Evolutionary conservation across 1,140 invertebrate species (phyloP), one percentile per base, ranked within the genome.

Genomic region (Phymastichus coffea): DNA sequence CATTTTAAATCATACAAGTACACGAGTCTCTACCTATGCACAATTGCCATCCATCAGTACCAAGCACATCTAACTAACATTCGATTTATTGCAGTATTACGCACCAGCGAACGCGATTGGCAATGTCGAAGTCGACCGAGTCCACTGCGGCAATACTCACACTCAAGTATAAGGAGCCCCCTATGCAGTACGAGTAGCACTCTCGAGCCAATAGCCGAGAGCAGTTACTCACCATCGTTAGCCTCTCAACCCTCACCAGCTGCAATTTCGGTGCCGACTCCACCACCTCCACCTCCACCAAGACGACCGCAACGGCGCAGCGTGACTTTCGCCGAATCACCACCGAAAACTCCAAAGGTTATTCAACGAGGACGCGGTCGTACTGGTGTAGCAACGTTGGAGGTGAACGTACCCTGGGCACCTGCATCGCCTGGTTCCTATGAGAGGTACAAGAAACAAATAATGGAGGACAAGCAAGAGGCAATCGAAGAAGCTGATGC

Each of bases 61-160:
- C 30, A 33, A 33, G 30, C 14, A 33, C 6, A 33, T n/a, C n/a
- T n/a, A n/a, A n/a, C n/a, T n/a, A n/a, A n/a, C n/a, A n/a, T 8
- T 33, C 7, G 30, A 15, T 28, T 35, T 44, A 71, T 66, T 85
- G 58, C 84, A 92, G 87, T 92, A 91, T 70, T 91, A 90, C 81
- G 86, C 87, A 38, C 87, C 89, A 53, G 86, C 87, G 57, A 88
- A 87, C 76, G 87, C 89, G 69, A 86, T 87, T 70, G 84, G 81
- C 65, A 82, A 76, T 72, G 82, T 79, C 64, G 85, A 89, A 75
- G 84, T 85, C 78, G 86, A 88, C 66, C 81, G 87, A 62, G 80
- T 89, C 41, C 89, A 90, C 78, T n/a, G n/a, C n/a, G 88, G 86
- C 77, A 90, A 89, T 77, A 87, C 87, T 20, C 90, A 91, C 75